A percentile compares a stretch with the other conserved stretches of the same genome.
Evolutionary conservation across 1,140 invertebrate species (phyloP).

Genomic region (Saxidomus purpurata): DNA sequence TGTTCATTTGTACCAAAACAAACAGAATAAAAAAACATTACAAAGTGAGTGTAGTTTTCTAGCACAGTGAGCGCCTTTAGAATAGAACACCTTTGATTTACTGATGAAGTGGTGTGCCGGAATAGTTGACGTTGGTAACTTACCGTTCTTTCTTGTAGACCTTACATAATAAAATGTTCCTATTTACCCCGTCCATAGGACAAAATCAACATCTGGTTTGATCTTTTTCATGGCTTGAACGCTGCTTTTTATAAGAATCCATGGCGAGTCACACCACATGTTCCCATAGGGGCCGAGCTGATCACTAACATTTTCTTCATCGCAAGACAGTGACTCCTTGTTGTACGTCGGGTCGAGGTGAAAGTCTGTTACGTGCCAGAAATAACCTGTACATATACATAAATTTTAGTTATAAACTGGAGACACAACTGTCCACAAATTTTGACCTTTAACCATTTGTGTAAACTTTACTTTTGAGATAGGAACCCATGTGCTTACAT

Average conservation of each 20-base stretch:
- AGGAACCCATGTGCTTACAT: too few relatives aligned
- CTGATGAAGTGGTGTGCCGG: too few relatives aligned
- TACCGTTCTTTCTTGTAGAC: too few relatives aligned
- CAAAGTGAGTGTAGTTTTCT: too few relatives aligned
- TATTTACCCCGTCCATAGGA: constrained; percentile 96
- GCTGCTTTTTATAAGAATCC: constrained; percentile 93
- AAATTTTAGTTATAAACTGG: not conserved
- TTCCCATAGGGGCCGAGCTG: constrained; percentile 91
- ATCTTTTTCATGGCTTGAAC: constrained; percentile 93
- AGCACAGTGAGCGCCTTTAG: too few relatives aligned
- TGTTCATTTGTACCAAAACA: not conserved
- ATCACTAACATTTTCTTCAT: not conserved
- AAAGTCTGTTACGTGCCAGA: constrained; percentile 96
- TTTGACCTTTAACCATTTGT: too few relatives aligned
- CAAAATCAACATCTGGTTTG: constrained; percentile 94
- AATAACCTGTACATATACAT: constrained; percentile 88
- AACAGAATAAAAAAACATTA: too few relatives aligned
- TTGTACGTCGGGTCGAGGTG: constrained; percentile 93
- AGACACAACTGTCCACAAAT: too few relatives aligned
- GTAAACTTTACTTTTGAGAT: too few relatives aligned
- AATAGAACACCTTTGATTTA: too few relatives aligned
- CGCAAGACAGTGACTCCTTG: constrained; percentile 60
- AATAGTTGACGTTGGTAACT: too few relatives aligned
- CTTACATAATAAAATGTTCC: too few relatives aligned
- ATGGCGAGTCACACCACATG: constrained; percentile 95